These are phyloP conservation scores for Neoitamus cyanurus DNA, from an alignment of 2,888 invertebrate genomes.

Conservation along the genomic window DNA sequence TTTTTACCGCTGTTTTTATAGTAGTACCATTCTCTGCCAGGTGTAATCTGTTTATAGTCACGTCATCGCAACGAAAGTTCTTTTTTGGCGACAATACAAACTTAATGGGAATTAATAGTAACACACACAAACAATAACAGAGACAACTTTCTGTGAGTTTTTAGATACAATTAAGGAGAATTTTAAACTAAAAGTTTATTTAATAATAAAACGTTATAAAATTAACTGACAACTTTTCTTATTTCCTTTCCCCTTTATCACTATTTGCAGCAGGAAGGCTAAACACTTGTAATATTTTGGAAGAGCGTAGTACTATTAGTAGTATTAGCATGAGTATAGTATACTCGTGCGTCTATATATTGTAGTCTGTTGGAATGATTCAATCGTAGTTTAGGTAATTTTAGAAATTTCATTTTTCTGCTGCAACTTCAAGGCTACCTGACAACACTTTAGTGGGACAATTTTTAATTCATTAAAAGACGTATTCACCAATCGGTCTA, in stretches of 20 bases:
- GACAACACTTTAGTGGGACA: too few relatives aligned
- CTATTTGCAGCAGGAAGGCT: too few relatives aligned
- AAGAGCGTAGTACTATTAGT: too few relatives aligned
- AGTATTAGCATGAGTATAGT: too few relatives aligned
- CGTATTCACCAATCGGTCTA: too few relatives aligned
- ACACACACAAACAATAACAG: slow-evolving; percentile 2
- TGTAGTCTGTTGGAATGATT: too few relatives aligned
- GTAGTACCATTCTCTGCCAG: background rate
- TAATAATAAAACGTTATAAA: background rate
- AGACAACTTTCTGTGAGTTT: slow-evolving; percentile 14
- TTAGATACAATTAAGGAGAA: slow-evolving; percentile 26
- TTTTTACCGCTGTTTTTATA: background rate
- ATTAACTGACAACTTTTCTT: background rate
- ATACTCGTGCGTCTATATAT: too few relatives aligned
- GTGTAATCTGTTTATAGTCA: background rate
- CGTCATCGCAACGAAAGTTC: slow-evolving; percentile 8
- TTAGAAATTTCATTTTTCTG: too few relatives aligned
- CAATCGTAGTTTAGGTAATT: too few relatives aligned
- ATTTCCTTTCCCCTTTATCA: background rate
- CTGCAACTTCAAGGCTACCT: too few relatives aligned
- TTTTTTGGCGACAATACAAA: slow-evolving; percentile 33
- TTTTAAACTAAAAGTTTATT: slow-evolving; percentile 16
- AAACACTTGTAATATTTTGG: too few relatives aligned
- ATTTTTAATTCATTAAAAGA: too few relatives aligned
- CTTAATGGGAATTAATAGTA: slow-evolving; percentile 4